Conservation (phyloP, 2,888 invertebrate species). For the Prosapia bicincta region DNA sequence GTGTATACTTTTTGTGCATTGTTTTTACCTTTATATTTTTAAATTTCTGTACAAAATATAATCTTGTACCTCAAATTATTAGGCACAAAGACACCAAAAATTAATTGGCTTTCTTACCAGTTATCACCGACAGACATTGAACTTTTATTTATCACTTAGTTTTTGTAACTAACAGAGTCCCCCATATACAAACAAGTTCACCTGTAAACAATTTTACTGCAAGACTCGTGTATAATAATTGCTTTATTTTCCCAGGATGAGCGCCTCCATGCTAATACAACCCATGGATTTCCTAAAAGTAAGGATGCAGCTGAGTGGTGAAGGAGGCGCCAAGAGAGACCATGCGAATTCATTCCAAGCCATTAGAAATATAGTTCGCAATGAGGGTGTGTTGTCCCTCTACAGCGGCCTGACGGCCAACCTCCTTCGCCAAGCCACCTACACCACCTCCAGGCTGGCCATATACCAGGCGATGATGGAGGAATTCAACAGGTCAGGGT, state of each 20-base stretch:
- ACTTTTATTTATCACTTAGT: too few relatives aligned
- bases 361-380: conserved; percentile 70
- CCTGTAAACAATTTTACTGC: too few relatives aligned
- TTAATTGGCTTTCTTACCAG: too few relatives aligned
- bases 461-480: conserved; percentile 87
- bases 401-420: conserved; percentile 93
- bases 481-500: conserved; percentile 55
- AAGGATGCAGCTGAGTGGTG: conserved; percentile 92
- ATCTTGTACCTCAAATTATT: too few relatives aligned
- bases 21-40: too few relatives aligned
- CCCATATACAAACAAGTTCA: too few relatives aligned
- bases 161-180: too few relatives aligned
- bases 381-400: conserved; percentile 83
- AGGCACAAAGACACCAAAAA: too few relatives aligned
- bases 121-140: too few relatives aligned
- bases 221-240: too few relatives aligned
- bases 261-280: conserved; percentile 93
- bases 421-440: conserved; percentile 91
- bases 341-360: conserved; percentile 77
- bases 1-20: too few relatives aligned
- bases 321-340: conserved; percentile 62
- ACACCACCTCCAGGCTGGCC: conserved; percentile 93
- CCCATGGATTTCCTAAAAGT: conserved; percentile 96
- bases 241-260: conserved; percentile 43
- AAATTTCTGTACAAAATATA: too few relatives aligned